Evolutionary conservation across 2,113 vertebrate species (phyloP).

Genomic region (Gallinago jamesoni): DNA sequence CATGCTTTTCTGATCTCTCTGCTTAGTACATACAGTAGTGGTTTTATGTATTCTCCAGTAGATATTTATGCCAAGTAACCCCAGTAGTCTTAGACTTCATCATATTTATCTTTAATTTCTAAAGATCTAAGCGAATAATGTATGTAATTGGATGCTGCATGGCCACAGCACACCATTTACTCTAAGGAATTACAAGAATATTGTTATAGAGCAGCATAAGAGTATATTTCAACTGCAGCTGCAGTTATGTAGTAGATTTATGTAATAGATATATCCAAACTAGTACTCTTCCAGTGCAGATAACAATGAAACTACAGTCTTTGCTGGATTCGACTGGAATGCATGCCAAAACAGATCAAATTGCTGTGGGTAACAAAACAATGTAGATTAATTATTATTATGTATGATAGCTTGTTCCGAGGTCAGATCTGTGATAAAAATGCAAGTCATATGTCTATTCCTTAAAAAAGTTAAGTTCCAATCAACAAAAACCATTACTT

Average conservation of each 20-base stretch:
- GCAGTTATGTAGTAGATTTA: neutral
- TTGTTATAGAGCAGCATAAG: neutral
- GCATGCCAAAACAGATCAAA: neutral
- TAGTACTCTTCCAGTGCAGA: neutral
- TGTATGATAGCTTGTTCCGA: neutral
- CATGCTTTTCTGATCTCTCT: neutral
- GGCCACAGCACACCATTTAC: neutral
- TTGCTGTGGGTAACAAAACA: neutral
- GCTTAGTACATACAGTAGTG: neutral
- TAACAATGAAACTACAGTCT: neutral
- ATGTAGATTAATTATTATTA: neutral
- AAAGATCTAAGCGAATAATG: neutral
- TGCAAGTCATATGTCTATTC: neutral
- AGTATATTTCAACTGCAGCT: neutral
- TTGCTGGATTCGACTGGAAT: neutral
- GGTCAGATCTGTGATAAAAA: neutral
- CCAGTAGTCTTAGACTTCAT: neutral
- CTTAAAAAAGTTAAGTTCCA: neutral
- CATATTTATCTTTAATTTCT: neutral
- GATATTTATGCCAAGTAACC: neutral
- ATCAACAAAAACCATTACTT: neutral
- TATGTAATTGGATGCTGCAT: neutral
- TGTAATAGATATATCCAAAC: neutral
- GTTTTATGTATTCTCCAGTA: neutral
- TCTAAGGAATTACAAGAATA: neutral